Base-by-base conservation (phyloP, 2,888 invertebrate genomes). In the Rotaria sp. region DNA sequence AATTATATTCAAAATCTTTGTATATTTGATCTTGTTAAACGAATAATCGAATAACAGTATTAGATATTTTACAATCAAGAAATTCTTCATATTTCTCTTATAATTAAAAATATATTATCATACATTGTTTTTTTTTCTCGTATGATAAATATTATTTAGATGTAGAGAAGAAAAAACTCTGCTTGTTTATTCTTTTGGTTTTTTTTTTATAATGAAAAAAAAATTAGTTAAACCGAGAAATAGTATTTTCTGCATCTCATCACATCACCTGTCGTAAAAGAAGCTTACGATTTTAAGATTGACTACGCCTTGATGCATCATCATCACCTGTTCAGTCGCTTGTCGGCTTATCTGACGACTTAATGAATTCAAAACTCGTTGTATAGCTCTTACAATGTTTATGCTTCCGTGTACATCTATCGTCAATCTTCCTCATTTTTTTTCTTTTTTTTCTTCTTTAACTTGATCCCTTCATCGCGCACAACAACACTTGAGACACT, bases 211-310 rank as follows among this genome's bases (percentile, higher is more conserved):
- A 24, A 52, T 52, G 52, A 52, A 24, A 5, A 24, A 52, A 2
- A 52, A 52, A 52, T 52, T 11, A 52, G 52, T 52, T 52, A 52
- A 52, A 24, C 4, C 26, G 10, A 59, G 8, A n/a, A 35, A 38
- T 30, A 67, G 67, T 38, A 67, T 67, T 67, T 67, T 67, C 67
- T 67, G 67, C 67, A 67, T 67, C 67, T 67, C 35, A 67, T 67
- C 67, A 67, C 67, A 67, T 67, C 67, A 67, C 67, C 67, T 67
- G 67, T 67, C 35, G 18, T 35, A 67, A 35, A 67, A 67, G 67
- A 67, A 67, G 67, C 67, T 67, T 67, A 67, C 5, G 67, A 67
- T 67, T 67, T 67, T 35, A 67, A 67, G 67, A 67, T 67, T 67
- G 67, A 67, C 67, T 67, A 67, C 21, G 67, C 35, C 35, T 67